Base-by-base conservation (phyloP, 2,888 invertebrate genomes). In the Agrenia bidenticulata region DNA sequence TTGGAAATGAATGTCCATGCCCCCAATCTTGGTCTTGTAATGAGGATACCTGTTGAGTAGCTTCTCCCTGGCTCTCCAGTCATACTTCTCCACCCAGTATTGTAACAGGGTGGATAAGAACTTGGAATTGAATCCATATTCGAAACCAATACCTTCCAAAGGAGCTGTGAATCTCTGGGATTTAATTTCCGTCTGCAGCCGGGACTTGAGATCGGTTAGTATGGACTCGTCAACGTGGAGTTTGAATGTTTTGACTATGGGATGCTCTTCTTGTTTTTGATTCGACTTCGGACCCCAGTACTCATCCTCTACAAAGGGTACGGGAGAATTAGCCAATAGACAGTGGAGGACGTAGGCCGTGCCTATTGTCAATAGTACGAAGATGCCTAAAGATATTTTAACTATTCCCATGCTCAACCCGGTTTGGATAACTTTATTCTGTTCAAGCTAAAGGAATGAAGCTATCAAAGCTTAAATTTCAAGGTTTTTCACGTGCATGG, bases 51-150 rank as follows among this genome's bases (percentile, higher is more conserved):
- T 81, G 77, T 94, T 93, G n/a, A 94, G 80, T 63, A 83, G 83
- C 2, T 80, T 78, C 78, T 91, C 87, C 11, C 89, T 82, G 59
- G 87, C 84, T 19, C 80, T 79, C 88, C 89, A 90, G 74, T 90
- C 84, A 79, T 90, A 94, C 27, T 84, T 84, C 32, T 86, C 85
- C 13, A 84, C 84, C 96, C 96, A 96, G 79, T 89, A 89, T 49
- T 88, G 83, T 1, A 63, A 55, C 4, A 93, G 82, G 69, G 84
- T 83, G 9, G 84, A 81, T 2, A 93, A 79, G 67, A 86, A 86
- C 42, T 86, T 82, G 0, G 87, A 81, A 77, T 92, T 89, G 78
- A 94, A 88, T 1, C 95, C 95, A 77, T 93, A 94, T 64, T 87
- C 84, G 80, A 92, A 93, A 7, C 85, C 86, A 0, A 83, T 80